Conservation (phyloP, 2,888 invertebrate species). For the Zaprionus obscuricornis region DNA sequence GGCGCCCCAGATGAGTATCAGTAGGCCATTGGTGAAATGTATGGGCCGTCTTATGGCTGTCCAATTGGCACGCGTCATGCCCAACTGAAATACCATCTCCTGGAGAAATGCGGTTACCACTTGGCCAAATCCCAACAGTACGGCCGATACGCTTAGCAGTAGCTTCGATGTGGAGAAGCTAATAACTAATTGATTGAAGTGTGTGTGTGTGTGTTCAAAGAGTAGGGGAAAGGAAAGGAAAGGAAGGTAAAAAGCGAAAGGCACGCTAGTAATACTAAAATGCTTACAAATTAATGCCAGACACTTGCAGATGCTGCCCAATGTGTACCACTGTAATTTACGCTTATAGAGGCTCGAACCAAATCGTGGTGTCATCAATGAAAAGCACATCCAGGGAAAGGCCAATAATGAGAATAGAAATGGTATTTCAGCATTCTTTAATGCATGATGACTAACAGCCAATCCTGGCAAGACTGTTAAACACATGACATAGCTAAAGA, state of each 20-base stretch:
- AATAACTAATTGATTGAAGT: constrained; percentile 78
- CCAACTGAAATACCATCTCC: constrained; percentile 81
- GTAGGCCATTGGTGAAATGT: constrained; percentile 81
- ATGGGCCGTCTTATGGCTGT: constrained; percentile 80
- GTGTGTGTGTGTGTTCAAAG: no score
- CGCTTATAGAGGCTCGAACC: constrained; percentile 80
- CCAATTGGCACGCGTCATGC: constrained; percentile 82
- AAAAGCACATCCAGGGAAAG: constrained; percentile 84
- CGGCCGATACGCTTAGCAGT: constrained; percentile 82
- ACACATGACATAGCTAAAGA: constrained; percentile 83
- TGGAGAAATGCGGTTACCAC: constrained; percentile 82
- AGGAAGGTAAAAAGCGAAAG: not conserved
- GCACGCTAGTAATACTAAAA: not conserved
- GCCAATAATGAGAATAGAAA: constrained; percentile 82
- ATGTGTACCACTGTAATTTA: constrained; percentile 81
- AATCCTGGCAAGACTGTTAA: constrained; percentile 81
- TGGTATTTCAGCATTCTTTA: constrained; percentile 83
- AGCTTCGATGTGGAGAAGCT: constrained; percentile 82
- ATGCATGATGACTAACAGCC: constrained; percentile 81
- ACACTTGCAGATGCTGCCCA: constrained; percentile 81
- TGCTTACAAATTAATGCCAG: constrained; percentile 81
- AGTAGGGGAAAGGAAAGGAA: not conserved
- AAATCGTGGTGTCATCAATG: constrained; percentile 83
- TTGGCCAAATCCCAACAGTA: constrained; percentile 82
- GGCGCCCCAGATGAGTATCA: constrained; percentile 81